phyloP scores from a whole-genome alignment of 2,888 invertebrate species.

The Andrena camellia region DNA sequence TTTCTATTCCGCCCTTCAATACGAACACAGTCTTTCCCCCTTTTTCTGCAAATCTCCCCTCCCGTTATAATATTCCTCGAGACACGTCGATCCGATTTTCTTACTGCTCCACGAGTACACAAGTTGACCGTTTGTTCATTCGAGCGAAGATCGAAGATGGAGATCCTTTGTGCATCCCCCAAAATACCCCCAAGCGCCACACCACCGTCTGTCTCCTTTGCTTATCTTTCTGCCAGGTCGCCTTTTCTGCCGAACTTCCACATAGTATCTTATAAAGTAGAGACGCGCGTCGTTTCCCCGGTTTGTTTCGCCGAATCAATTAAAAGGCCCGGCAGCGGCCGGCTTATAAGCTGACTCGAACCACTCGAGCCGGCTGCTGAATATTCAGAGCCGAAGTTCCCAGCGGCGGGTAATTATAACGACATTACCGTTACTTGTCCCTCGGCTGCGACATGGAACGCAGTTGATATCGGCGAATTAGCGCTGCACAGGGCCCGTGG shows the following conservation, averaged over 20 bases:
- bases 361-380: constrained; percentile 57
- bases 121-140: constrained; percentile 36
- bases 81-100: constrained; percentile 38
- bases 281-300: constrained; percentile 22
- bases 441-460: constrained; percentile 50
- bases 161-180: constrained; percentile 36
- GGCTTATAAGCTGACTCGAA: constrained; percentile 42
- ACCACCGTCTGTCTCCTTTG: constrained; percentile 24
- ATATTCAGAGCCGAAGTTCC: constrained; percentile 69
- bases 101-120: constrained; percentile 38
- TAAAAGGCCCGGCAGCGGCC: constrained; percentile 36
- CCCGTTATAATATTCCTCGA: constrained; percentile 31
- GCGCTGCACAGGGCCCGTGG: constrained; percentile 13
- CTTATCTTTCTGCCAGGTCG: constrained; percentile 33
- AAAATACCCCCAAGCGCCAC: background rate
- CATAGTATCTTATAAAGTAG: constrained; percentile 26
- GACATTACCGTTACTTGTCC: constrained; percentile 69
- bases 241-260: constrained; percentile 11
- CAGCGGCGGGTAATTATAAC: constrained; percentile 67
- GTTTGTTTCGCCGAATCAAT: constrained; percentile 46
- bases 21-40: background rate
- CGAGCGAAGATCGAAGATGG: constrained; percentile 50
- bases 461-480: constrained; percentile 68
- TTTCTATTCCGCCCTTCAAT: constrained; percentile 10
- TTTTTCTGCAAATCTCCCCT: constrained; percentile 27